phyloP scores from a whole-genome alignment of 2,113 vertebrate species.

The Odobenus rosmarus region DNA sequence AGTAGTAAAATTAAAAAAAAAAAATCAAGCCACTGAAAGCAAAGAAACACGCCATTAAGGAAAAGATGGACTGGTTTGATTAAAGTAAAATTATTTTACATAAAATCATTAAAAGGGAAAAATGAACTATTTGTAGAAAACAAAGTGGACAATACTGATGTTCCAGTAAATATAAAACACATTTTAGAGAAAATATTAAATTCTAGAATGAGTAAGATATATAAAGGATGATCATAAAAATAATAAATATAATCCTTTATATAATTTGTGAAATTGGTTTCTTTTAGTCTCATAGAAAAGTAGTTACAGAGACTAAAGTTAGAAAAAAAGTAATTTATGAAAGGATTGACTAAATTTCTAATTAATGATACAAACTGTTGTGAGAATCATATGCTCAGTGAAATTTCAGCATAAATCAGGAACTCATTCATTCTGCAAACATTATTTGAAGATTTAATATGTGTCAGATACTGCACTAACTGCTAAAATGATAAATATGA shows the following conservation, averaged over 20 bases:
- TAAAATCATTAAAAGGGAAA: neutral
- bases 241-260: neutral
- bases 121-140: neutral
- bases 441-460: constrained; percentile 49
- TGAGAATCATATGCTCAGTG: constrained; percentile 22
- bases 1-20: neutral
- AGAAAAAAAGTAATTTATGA: constrained; percentile 11
- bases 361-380: constrained; percentile 16
- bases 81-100: neutral
- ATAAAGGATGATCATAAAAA: neutral
- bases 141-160: neutral
- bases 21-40: neutral
- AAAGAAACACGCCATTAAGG: neutral
- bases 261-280: constrained; percentile 26
- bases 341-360: constrained; percentile 34
- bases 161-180: neutral
- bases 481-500: constrained; percentile 28
- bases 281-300: constrained; percentile 35
- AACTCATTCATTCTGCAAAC: constrained; percentile 29
- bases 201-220: neutral
- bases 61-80: neutral
- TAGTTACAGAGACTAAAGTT: neutral
- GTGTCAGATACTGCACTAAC: neutral
- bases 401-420: constrained; percentile 41
- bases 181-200: neutral